Evolutionary conservation across 2,797 vertebrate genomes (phyloP), one percentile per base, ranked within the genome.

Genomic region (Bovichtus diacanthus): DNA sequence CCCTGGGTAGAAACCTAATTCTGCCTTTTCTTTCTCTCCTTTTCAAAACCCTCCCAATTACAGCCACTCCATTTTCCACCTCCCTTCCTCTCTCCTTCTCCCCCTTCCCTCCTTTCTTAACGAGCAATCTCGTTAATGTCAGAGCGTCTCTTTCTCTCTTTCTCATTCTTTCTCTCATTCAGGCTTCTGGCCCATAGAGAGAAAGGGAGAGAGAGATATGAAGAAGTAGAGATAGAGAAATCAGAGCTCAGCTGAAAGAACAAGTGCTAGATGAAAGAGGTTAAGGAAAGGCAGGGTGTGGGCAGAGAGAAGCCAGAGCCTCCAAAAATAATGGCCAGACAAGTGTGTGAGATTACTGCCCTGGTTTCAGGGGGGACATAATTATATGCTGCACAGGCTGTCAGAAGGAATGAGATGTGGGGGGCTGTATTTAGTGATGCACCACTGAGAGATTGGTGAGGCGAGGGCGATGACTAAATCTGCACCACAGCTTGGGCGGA

Each of bases 21-120:
- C 91, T 93, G 90, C 93, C 92, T 93, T 91, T 92, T 92, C 88
- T 88, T 91, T 90, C 88, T 81, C 84, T 88, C 82, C 90, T 89
- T 94, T 94, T 93, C 88, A 93, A 92, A 93, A 93, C 88, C 88
- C 92, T 87, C 90, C 94, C 94, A 95, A 95, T 95, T 95, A 95
- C 92, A 92, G 93, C 91, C 83, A 87, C 92, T 93, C 92, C 88
- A 90, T 89, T 90, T 90, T 84, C 89, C 73, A 76, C 84, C 88
- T 82, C 86, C 83, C 78, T 63, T 73, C 82, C 85, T 36, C 82
- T 69, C 75, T 63, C 67, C 63, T 19, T 54, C 77, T 51, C 73
- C 68, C 31, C 71, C 77, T 68, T 27, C 84, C 87, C 70, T 70
- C 78, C 70, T 84, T 87, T 88, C 91, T 90, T 94, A 94, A 93